Base-by-base conservation (phyloP, 2,797 vertebrate species). In the Setipinna tenuifilis region DNA sequence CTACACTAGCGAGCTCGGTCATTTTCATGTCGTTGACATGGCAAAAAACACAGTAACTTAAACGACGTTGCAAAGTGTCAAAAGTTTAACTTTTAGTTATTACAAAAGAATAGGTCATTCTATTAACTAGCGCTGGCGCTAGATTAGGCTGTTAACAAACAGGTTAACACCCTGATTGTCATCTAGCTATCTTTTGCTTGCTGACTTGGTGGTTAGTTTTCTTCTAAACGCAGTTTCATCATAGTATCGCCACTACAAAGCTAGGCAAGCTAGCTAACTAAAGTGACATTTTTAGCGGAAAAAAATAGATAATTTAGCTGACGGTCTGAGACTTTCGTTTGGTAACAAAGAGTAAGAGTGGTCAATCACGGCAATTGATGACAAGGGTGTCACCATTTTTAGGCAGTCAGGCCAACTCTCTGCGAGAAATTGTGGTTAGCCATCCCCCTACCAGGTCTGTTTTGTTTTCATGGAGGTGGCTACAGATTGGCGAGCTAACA, bases 201-300 rank as follows among this genome's bases (percentile, higher is more conserved):
- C 65, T 71, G 71, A 78, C 71, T 78, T 78, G 71, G 71, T 78
- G 71, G 31, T 78, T 78, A 78, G 71, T 78, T 78, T 78, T 78
- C 31, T 31, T 44, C 71, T 78, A 44, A 44, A 78, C 71, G 71
- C 71, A 78, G 71, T 78, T 78, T 78, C 35, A 78, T 78, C 35
- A 78, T 41, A 78, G 71, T 78, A 21, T 78, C 71, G 71, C 44
- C 41, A 78, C 35, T 78, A 78, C 35, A 78, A 78, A 78, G 71
- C 71, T 44, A 78, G 82, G 28, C 54, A 28, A n/a, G 54, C 59
- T 59, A 83, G 82, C 48, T 41, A 44, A 78, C 16, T 44, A 78
- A 54, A 78, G 71, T 78, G 41, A 44, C 71, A 41, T 21, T 44
- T 71, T 78, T 17, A 78, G 71, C 7, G 71, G 10, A 44, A n/a